Evolutionary conservation across 2,888 invertebrate genomes (phyloP).

Genomic region (Macaria liturata): DNA sequence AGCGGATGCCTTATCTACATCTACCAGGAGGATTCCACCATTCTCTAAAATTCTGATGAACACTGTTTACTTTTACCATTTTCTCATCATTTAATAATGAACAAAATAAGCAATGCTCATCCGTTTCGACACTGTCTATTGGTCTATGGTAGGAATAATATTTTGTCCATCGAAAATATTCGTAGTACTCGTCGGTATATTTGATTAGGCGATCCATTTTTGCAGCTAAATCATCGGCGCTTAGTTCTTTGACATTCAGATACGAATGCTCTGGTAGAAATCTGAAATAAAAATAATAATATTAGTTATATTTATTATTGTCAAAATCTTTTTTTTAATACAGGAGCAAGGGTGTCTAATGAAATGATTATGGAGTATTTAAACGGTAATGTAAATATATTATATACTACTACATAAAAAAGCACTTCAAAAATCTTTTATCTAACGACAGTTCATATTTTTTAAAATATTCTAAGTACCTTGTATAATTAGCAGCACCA

Average conservation of each 20-base stretch:
- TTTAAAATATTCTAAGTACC: constrained; percentile 34
- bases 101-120: constrained; percentile 45
- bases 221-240: constrained; percentile 33
- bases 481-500: constrained; percentile 84
- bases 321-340: too few relatives aligned
- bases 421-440: too few relatives aligned
- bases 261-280: constrained; percentile 45
- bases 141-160: constrained; percentile 42
- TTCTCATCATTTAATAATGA: constrained; percentile 38
- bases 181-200: constrained; percentile 36
- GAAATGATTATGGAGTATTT: too few relatives aligned
- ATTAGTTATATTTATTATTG: too few relatives aligned
- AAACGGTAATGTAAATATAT: too few relatives aligned
- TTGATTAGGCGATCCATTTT: constrained; percentile 40
- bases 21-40: constrained; percentile 41
- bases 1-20: constrained; percentile 15
- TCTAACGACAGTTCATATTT: too few relatives aligned
- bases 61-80: constrained; percentile 30
- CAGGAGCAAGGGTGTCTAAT: too few relatives aligned
- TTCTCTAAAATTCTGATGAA: constrained; percentile 37
- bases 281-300: constrained; percentile 31
- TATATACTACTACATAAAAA: too few relatives aligned
- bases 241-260: constrained; percentile 39
- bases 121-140: constrained; percentile 38
- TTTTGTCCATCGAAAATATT: constrained; percentile 46